Percentiles rank a stretch among this genome's conserved stretches.
Conservation (phyloP, 2,113 vertebrate genomes). For the Opisthocomus hoazin region DNA sequence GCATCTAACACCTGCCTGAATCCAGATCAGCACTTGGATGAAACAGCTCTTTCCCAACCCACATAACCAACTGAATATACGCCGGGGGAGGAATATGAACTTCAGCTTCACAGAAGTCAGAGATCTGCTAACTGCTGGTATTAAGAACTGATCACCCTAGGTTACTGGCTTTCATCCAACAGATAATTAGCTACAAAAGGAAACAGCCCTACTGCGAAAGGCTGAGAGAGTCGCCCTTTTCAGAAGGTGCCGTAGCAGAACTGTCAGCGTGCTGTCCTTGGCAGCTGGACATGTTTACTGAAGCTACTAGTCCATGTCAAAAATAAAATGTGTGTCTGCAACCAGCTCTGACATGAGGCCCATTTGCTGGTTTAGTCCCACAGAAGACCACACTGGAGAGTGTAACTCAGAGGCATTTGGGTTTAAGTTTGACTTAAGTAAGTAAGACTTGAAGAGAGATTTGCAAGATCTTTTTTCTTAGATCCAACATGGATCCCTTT, state of each 20-base stretch:
- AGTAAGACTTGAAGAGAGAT: neutral
- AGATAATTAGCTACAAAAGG: neutral
- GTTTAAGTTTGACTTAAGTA: too few relatives aligned
- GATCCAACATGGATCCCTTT: neutral
- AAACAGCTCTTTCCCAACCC: neutral
- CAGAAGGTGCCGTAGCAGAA: neutral
- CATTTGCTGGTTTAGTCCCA: neutral
- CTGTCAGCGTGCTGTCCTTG: neutral
- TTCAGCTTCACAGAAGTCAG: neutral
- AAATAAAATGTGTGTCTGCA: neutral
- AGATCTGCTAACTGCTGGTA: neutral
- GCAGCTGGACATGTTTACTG: neutral
- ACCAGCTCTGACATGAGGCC: neutral
- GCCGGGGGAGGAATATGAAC: neutral
- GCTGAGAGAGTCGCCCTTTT: neutral
- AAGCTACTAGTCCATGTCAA: neutral
- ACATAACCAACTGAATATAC: neutral
- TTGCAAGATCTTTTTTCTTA: neutral
- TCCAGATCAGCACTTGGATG: neutral
- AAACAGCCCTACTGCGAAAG: neutral
- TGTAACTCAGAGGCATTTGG: neutral
- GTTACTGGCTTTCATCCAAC: neutral
- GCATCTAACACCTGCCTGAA: neutral
- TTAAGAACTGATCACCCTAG: neutral
- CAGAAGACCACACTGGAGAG: neutral